Evolutionary conservation across 2,888 invertebrate species (phyloP).

Genomic region (Ichneumon xanthorius): DNA sequence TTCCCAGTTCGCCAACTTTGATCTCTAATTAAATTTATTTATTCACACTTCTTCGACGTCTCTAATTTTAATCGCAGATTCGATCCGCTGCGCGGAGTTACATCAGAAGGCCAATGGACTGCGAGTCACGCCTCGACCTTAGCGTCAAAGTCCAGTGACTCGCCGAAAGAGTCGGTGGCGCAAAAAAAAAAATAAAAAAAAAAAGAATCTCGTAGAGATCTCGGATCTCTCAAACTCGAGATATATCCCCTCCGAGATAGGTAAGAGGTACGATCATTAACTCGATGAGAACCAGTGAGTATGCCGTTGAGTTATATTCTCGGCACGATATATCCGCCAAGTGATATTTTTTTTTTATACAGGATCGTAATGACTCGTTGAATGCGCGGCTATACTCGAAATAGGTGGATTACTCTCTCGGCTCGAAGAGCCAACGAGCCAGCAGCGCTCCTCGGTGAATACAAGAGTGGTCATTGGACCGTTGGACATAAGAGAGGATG

Average conservation of each 20-base stretch:
- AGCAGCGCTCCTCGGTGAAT: slow-evolving; percentile 16
- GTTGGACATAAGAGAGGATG: slow-evolving; percentile 42
- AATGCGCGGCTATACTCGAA: slow-evolving; percentile 40
- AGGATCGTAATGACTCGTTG: slow-evolving; percentile 25
- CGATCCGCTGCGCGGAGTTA: neutral
- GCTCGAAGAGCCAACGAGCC: neutral
- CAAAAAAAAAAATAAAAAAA: neutral
- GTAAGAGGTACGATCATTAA: slow-evolving; percentile 56
- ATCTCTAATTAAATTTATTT: neutral
- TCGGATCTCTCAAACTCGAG: slow-evolving; percentile 25
- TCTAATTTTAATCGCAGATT: neutral
- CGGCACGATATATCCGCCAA: slow-evolving; percentile 35
- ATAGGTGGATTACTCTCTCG: slow-evolving; percentile 42
- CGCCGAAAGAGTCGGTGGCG: slow-evolving; percentile 21
- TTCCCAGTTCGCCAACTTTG: neutral
- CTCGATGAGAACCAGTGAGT: slow-evolving; percentile 49
- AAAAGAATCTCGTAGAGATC: slow-evolving; percentile 34
- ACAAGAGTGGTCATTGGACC: slow-evolving; percentile 42
- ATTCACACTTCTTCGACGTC: neutral
- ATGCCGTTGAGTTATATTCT: slow-evolving; percentile 50
- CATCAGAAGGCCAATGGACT: neutral
- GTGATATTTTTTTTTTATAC: slow-evolving; percentile 51
- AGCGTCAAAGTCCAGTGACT: slow-evolving; percentile 26
- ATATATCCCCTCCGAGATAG: slow-evolving; percentile 22
- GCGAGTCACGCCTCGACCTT: neutral